Evolutionary conservation across 2,797 vertebrate species (phyloP), one percentile per base, ranked within the genome.

Genomic region (Pseudomugil gertrudae): DNA sequence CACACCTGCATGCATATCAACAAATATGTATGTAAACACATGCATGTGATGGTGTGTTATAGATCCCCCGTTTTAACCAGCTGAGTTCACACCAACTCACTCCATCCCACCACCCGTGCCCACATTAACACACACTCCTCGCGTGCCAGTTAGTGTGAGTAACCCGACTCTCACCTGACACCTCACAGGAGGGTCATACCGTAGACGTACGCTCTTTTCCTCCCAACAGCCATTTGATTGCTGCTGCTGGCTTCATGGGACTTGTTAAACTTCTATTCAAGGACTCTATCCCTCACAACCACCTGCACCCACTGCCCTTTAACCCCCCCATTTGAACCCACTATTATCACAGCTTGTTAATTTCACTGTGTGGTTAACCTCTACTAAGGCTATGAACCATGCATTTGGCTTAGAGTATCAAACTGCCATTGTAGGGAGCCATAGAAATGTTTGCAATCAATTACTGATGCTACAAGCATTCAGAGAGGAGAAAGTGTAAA

Each of bases 341-440:
- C 75, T 79, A 85, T 86, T 84, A 87, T 87, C 83, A 80, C 87
- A 89, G 85, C 86, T 90, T 90, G 85, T 91, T 89, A 87, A 89
- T 87, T 85, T 88, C 80, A 84, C 67, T 82, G 84, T 87, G 87
- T 86, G 76, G 87, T 84, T 88, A 89, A 89, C 81, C 87, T 90
- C 70, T 60, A 69, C 63, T 62, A 67, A 61, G 68, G 68, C 81
- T 72, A 45, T 80, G 80, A 90, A 86, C 82, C 66, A 2, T 76
- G 72, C 27, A 29, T 82, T 86, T 72, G 69, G 64, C 79, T 78
- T 52, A 0, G 47, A 64, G 62, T 61, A 56, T 79, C 63, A 57
- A 61, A 24, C 62, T 65, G 55, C 69, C 70, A 35, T 74, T 57
- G 63, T 64, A 68, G 64, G 67, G 66, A 38, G 72, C 78, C 81